Base-by-base conservation (phyloP, 2,888 invertebrate species). In the Thera obeliscata region DNA sequence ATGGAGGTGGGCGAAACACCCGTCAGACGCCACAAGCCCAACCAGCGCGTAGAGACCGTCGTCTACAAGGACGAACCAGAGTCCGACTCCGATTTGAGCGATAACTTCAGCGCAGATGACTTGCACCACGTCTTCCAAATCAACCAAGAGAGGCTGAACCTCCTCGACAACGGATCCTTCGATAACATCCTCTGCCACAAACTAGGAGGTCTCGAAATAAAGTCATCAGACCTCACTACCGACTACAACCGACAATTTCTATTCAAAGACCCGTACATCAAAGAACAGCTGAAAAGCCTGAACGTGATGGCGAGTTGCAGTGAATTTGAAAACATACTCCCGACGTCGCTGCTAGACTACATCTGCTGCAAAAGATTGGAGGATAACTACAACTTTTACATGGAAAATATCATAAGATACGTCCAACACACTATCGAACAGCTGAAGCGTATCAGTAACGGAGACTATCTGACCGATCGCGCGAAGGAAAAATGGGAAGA, bases 391-490 rank as follows among this genome's bases (percentile, higher is more conserved):
- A 89, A 85, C 71, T 89, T 91, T 74, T 88, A 92, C 70, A 90
- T 93, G 90, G 93, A 93, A 9, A 91, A 87, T 64, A 83, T 93
- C 5, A 92, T 93, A 49, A 78, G 76, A 75, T 88, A 92, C 67
- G 91, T 91, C 0, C 86, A 86, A 64, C 82, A 89, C 61, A 91
- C 91, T 1, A 91, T 93, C 64, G 91, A 92, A 2, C 92, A 93
- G 71, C 76, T 93, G n/a, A 92, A 89, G 74, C 86, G 91, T 12
- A 93, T 93, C 35, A 92, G 92, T 70, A 91, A 93, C 64, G 93
- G 93, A 1, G 93, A 93, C 70, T 93, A 88, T 72, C 81, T 93
- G 66, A 91, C 91, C 2, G 91, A 90, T 1, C 87, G 77, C 76
- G 90, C 84, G n/a, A 92, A 87, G 74, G 85, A 90, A 69, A 93